Evolutionary conservation across 2,113 vertebrate species (phyloP), one percentile per base, ranked within the genome.

Genomic region (Chitala chitala): DNA sequence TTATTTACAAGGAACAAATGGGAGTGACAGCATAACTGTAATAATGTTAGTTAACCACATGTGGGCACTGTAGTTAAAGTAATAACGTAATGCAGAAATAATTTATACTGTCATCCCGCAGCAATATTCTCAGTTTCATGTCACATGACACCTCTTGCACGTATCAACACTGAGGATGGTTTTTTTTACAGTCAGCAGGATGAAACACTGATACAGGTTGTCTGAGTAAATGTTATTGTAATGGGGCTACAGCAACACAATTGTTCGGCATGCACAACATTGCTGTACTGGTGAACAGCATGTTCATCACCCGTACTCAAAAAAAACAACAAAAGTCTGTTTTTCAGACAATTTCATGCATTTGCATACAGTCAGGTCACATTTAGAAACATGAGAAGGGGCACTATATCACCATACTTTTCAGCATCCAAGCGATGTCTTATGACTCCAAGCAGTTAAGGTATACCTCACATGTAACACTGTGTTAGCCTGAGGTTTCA

Each of bases 51-150:
- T 33, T 7, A 58, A 42, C 64, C 73, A 75, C 53, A 56, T 1
- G 38, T 44, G 63, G 73, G 73, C 73, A 44, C 64, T 75, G 64
- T 69, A 9, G 64, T 56, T 31, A 53, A 46, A 33, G 3, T 20
- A 29, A 48, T 46, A 48, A 48, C 46, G n/a, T n/a, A 38, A 66
- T n/a, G 53, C 15, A 55, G 13, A 68, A 48, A 68, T n/a, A 12
- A 12, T 46, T 48, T 12, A n/a, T n/a, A n/a, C n/a, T n/a, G n/a
- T n/a, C n/a, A n/a, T n/a, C n/a, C n/a, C n/a, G n/a, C n/a, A n/a
- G n/a, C n/a, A n/a, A n/a, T n/a, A n/a, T n/a, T n/a, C n/a, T n/a
- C n/a, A n/a, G n/a, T n/a, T n/a, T n/a, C n/a, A n/a, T n/a, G n/a
- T n/a, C n/a, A n/a, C n/a, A n/a, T n/a, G n/a, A n/a, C n/a, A n/a